phyloP scores from a whole-genome alignment of 2,113 vertebrate species.

The Alaudala cheleensis region DNA sequence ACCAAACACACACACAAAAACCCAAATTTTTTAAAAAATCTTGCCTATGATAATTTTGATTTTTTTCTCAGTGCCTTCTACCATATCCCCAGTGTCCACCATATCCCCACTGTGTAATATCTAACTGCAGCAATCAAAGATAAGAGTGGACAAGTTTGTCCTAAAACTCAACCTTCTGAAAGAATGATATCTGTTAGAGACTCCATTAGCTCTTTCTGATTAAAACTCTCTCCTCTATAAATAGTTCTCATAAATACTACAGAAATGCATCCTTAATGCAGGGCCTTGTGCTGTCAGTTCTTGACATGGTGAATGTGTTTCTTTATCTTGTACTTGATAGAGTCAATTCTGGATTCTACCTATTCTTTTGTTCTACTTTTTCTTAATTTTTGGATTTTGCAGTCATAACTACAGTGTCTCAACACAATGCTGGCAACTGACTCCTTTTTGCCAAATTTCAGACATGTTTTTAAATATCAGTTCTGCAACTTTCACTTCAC shows the following conservation, averaged over 20 bases:
- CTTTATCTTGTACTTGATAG: not conserved
- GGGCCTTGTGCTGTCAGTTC: not conserved
- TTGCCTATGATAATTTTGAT: not conserved
- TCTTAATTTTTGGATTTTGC: not conserved
- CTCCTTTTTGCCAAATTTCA: not conserved
- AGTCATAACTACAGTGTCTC: not conserved
- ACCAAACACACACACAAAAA: not conserved
- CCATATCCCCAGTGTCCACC: not conserved
- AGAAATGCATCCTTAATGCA: not conserved
- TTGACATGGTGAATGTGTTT: not conserved
- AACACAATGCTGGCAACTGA: not conserved
- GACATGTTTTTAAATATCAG: not conserved
- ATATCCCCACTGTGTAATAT: not conserved
- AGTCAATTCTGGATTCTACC: not conserved
- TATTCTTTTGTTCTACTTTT: not conserved
- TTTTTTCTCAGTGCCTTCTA: not conserved
- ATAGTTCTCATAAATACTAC: not conserved
- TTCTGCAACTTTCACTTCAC: not conserved
- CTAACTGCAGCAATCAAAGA: not conserved
- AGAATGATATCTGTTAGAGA: not conserved
- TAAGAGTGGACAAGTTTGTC: not conserved
- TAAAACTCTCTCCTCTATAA: not conserved
- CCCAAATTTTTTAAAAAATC: no score
- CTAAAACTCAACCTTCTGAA: not conserved
- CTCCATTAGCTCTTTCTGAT: not conserved